Evolutionary conservation across 2,113 vertebrate genomes (phyloP), one percentile per base, ranked within the genome.

Genomic region (Salvator merianae): DNA sequence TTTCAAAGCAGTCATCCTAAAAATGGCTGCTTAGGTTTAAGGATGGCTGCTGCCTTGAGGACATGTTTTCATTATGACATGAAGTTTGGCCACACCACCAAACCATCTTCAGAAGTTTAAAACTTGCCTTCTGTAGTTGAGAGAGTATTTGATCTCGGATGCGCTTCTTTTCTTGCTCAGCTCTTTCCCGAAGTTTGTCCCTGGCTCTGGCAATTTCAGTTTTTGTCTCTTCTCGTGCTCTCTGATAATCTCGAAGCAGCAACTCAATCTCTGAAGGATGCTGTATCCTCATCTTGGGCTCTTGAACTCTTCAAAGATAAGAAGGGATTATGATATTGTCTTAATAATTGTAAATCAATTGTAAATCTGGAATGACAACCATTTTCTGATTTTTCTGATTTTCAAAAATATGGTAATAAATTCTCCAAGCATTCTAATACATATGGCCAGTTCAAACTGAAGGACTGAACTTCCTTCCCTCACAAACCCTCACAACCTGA

Each of bases 161-260:
- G 12, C 97, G 95, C 89, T 93, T 95, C 87, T 98, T 99, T 87
- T 99, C 98, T 90, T 97, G 96, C 86, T 98, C 97, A 0, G 97
- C 97, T 76, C 95, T 95, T 85, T 98, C 97, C 47, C 96, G 90
- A 36, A 99, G 96, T 75, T 97, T 96, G 59, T 97, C 96, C 63
- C 96, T 94, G 0, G 98, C 98, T 84, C 91, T 95, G 1, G 97
- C 97, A n/a, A 99, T 98, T 95, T 99, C 98, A 0, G 92, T 94
- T 94, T 96, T 97, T 80, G 98, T 97, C 90, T 98, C 97, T 90
- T 99, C 97, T 1, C 97, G 96, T 9, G 98, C 98, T 68, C 87
- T 96, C 81, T 96, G 95, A 80, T 99, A 99, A 92, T 98, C 98
- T 75, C 81, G 95, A 83, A 99, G 91, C 92, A 98, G 85, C 81